Evolutionary conservation across 1,140 invertebrate species (phyloP).

Genomic region (Drosophila pseudoobscura): DNA sequence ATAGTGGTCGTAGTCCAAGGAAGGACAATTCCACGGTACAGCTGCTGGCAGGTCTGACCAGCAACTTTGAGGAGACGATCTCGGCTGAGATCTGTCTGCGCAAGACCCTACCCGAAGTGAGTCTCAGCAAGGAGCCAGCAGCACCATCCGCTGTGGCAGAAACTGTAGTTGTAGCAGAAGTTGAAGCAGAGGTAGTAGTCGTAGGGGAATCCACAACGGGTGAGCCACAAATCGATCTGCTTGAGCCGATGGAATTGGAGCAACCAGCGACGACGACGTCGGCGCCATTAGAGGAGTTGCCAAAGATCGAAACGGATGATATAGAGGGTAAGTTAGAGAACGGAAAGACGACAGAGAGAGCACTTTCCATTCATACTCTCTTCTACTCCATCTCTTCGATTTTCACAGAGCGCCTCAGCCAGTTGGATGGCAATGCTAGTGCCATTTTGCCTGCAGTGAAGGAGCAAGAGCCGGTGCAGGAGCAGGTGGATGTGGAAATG

Average conservation of each 20-base stretch:
- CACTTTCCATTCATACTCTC: constrained; percentile 3
- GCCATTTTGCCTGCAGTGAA: constrained; percentile 15
- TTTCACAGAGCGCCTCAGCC: constrained; percentile 72
- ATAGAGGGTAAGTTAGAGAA: constrained; percentile 62
- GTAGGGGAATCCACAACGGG: constrained; percentile 6
- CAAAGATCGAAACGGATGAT: constrained; percentile 63
- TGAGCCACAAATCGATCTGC: not conserved
- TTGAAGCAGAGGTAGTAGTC: not conserved
- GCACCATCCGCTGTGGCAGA: constrained; percentile 17
- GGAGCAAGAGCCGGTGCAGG: constrained; percentile 1
- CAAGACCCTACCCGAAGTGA: constrained; percentile 73
- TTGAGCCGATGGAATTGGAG: too few species aligned
- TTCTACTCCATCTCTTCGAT: constrained; percentile 15
- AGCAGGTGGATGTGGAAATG: not conserved
- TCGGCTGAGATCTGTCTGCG: constrained; percentile 76
- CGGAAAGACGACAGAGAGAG: not conserved
- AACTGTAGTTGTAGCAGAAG: not conserved
- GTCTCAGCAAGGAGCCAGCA: constrained; percentile 58
- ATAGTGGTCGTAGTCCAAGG: constrained; percentile 44
- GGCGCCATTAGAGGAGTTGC: constrained; percentile 27
- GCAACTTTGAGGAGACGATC: constrained; percentile 69
- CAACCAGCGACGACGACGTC: not conserved
- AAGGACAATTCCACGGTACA: constrained; percentile 73
- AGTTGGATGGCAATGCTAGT: constrained; percentile 65
- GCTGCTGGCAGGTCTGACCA: constrained; percentile 70